phyloP scores from a whole-genome alignment of 2,797 vertebrate species.

The Thaleichthys pacificus region DNA sequence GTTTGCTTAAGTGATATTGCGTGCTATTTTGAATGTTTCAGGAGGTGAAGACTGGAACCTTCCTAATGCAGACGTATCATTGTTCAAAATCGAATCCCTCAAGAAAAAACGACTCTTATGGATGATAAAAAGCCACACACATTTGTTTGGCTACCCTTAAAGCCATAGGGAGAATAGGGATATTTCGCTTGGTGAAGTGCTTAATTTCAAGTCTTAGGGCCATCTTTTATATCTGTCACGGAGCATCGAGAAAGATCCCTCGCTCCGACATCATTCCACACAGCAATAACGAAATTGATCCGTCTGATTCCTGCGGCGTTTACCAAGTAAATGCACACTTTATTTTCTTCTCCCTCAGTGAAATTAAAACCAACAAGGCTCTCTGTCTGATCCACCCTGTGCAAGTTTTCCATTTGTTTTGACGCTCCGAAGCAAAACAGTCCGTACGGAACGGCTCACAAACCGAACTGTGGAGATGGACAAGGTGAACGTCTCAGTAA shows the following conservation, averaged over 20 bases:
- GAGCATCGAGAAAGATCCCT: background rate
- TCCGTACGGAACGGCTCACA: constrained; percentile 5
- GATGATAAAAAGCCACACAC: background rate
- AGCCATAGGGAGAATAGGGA: constrained; percentile 9
- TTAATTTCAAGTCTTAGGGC: constrained; percentile 21
- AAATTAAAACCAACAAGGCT: constrained; percentile 57
- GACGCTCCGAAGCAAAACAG: background rate
- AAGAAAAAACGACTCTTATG: constrained; percentile 25
- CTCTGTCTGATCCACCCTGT: constrained; percentile 24
- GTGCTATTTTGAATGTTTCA: constrained; percentile 66
- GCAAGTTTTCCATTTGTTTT: constrained; percentile 19
- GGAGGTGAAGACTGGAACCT: constrained; percentile 28
- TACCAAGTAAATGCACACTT: constrained; percentile 59
- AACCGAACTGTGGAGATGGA: constrained; percentile 27
- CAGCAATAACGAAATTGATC: constrained; percentile 60
- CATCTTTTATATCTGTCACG: constrained; percentile 32
- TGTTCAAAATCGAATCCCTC: constrained; percentile 39
- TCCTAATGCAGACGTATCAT: too few species aligned
- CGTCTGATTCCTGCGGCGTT: constrained; percentile 54
- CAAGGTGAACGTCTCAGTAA: constrained; percentile 3
- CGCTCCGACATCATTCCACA: constrained; percentile 36
- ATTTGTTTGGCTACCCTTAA: background rate
- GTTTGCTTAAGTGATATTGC: constrained; percentile 64
- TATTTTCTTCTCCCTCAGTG: constrained; percentile 53
- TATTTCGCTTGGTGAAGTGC: constrained; percentile 3